Conservation (phyloP, 2,797 vertebrate species). For the Syncerus caffer region DNA sequence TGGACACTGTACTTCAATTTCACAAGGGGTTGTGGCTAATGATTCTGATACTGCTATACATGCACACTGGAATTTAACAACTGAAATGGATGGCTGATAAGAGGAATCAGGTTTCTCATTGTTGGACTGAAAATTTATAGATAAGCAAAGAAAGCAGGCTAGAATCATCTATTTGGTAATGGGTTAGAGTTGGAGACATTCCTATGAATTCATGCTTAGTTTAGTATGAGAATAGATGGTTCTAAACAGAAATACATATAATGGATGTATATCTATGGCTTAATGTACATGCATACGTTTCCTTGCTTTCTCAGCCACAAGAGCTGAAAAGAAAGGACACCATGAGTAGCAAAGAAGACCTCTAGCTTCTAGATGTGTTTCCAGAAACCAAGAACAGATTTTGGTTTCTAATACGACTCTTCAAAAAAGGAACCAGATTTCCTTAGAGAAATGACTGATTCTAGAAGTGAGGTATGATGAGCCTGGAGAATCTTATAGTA, state of each 20-base stretch:
- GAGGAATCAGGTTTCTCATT: background rate
- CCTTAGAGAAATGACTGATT: slow-evolving; percentile 23
- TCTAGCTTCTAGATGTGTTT: background rate
- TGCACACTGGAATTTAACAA: background rate
- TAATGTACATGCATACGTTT: background rate
- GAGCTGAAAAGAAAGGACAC: background rate
- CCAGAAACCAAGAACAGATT: background rate
- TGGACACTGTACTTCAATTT: background rate
- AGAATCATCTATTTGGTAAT: background rate
- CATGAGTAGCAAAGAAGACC: background rate
- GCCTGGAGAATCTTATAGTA: background rate
- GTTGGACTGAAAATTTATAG: background rate
- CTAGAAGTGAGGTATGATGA: background rate
- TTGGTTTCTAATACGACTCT: slow-evolving; percentile 9
- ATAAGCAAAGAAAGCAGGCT: background rate
- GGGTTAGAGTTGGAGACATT: background rate
- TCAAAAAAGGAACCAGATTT: background rate
- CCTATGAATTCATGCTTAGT: background rate
- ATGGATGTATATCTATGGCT: background rate
- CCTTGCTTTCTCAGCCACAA: background rate
- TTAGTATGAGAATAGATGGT: background rate
- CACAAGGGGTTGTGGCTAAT: background rate
- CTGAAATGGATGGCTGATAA: background rate
- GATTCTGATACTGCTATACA: background rate
- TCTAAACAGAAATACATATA: background rate